These are phyloP conservation scores for Podabrus alpinus DNA, from an alignment of 2,888 invertebrate genomes.

Conservation along the genomic window DNA sequence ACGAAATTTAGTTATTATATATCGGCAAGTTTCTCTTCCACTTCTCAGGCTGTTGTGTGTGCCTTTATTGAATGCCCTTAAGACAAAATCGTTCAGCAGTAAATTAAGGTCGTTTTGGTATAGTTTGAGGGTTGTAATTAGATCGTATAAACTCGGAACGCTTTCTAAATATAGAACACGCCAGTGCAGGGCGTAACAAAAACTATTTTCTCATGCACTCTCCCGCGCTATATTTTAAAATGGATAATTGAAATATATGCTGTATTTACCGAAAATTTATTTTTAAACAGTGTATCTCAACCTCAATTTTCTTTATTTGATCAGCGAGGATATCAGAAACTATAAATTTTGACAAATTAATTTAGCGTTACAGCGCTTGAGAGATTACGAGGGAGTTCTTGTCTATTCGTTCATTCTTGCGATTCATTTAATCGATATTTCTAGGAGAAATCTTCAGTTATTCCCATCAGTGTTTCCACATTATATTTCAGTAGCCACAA, in stretches of 20 bases:
- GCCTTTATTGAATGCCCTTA: constrained; percentile 1
- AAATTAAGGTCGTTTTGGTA: constrained; percentile 8
- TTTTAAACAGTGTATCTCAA: background rate
- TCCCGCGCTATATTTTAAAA: background rate
- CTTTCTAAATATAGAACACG: background rate
- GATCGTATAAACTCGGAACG: constrained; percentile 7
- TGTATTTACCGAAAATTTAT: background rate
- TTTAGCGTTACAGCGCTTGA: background rate
- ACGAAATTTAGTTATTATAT: background rate
- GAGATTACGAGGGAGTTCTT: background rate
- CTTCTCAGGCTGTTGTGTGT: background rate
- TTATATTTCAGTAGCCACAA: background rate
- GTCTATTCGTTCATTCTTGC: background rate
- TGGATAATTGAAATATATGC: background rate
- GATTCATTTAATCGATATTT: background rate
- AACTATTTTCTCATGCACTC: background rate
- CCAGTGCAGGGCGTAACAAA: background rate
- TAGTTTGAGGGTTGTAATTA: constrained; percentile 6
- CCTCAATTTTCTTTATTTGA: background rate
- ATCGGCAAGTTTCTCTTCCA: background rate
- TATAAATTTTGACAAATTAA: background rate
- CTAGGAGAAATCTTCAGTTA: background rate
- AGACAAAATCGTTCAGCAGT: constrained; percentile 10
- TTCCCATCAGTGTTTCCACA: background rate
- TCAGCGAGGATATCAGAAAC: background rate